phyloP scores from a whole-genome alignment of 2,113 vertebrate genomes.

The Saguinus midas region DNA sequence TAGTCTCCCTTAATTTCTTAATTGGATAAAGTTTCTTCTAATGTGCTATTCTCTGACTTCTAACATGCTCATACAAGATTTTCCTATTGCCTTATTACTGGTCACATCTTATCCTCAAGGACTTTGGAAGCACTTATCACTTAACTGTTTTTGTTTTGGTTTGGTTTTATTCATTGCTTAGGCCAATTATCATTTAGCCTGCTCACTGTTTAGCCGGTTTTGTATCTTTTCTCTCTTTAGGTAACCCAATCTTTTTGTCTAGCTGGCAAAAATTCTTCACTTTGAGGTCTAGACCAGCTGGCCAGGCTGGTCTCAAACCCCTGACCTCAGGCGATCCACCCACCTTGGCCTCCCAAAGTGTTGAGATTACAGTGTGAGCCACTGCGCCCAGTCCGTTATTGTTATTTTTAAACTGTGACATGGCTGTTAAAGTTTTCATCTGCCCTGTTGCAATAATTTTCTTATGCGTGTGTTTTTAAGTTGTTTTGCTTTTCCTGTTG shows the following conservation, averaged over 20 bases:
- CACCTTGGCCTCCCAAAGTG: no score
- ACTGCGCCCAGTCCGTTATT: fast-evolving
- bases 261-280: neutral
- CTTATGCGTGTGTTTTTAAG: neutral
- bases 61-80: neutral
- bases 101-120: neutral
- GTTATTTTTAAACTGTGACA: neutral
- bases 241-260: neutral
- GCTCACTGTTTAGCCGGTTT: neutral
- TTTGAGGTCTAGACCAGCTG: neutral
- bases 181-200: neutral
- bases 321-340: no score
- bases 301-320: no score
- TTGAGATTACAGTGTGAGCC: no score
- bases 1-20: neutral
- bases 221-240: neutral
- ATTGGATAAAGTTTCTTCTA: neutral
- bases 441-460: neutral
- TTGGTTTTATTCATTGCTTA: neutral
- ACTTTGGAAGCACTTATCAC: neutral
- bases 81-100: neutral
- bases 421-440: neutral
- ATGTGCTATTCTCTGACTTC: neutral
- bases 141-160: neutral
- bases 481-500: neutral